Evolutionary conservation across 2,888 invertebrate species (phyloP), one percentile per base, ranked within the genome.

Genomic region (Macrosiphum euphorbiae): DNA sequence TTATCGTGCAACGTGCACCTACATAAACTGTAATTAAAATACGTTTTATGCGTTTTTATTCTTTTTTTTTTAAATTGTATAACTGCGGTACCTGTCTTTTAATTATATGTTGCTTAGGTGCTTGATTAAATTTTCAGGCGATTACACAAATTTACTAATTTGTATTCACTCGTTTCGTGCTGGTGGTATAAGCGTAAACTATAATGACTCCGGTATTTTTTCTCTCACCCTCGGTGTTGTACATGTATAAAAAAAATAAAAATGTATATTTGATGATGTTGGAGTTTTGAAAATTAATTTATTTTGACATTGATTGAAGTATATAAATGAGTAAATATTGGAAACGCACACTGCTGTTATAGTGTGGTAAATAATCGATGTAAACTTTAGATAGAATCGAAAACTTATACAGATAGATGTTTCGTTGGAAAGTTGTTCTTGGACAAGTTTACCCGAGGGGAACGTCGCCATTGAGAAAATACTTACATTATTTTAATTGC

Each of bases 401-500:
- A 92, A 91, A 91, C 86, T 85, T 91, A 35, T 91, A 86, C 41
- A 58, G 78, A 26, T 44, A 44, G 55, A 91, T 28, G 52, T 47
- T 55, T 28, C n/a, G 24, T n/a, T 41, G 28, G 41, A 90, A 91
- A 91, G 91, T 91, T 91, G n/a, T 91, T 67, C 67, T 87, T 41
- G 87, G 67, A 92, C 87, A 61, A 88, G 50, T 88, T 87, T 92
- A 92, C 52, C 50, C 67, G 20, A 41, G 92, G 35, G 87, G 26
- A 26, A 86, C 85, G 50, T 28, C 87, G 50, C 26, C 16, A 92
- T 61, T 41, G 16, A 86, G 55, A 35, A 58, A 86, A 86, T 44
- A 55, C 67, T 50, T 35, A 92, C 86, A 86, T 87, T 58, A 92
- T 61, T 88, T 92, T 92, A 92, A 92, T 92, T 67, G 67, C 52